Conservation (phyloP, 2,113 vertebrate species). For the Cinclus mexicanus region DNA sequence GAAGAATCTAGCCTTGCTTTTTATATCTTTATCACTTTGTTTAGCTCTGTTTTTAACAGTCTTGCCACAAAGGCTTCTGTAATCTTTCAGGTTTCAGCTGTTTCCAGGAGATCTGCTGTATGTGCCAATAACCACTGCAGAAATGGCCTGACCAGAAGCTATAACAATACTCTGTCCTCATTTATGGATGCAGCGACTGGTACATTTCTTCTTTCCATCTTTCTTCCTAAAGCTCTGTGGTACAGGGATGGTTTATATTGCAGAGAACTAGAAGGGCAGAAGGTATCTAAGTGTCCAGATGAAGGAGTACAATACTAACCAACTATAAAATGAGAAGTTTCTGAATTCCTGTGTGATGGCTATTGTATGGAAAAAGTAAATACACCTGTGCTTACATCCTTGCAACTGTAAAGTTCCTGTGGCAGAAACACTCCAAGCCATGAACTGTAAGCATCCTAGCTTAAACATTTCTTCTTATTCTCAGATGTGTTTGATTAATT, state of each 20-base stretch:
- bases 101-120: neutral
- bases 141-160: neutral
- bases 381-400: neutral
- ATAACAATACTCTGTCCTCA: neutral
- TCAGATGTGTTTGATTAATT: neutral
- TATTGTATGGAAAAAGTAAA: neutral
- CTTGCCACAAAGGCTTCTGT: neutral
- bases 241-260: accelerated
- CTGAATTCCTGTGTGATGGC: neutral
- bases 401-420: neutral
- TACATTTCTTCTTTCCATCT: neutral
- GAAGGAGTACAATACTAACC: neutral
- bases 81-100: neutral
- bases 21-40: neutral
- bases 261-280: neutral
- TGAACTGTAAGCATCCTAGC: neutral
- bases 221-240: neutral
- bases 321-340: neutral
- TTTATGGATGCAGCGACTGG: neutral
- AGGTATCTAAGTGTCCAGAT: neutral
- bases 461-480: neutral
- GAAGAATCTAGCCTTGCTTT: neutral
- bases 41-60: neutral
- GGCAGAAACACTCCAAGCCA: neutral
- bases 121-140: neutral